phyloP scores from a whole-genome alignment of 2,797 vertebrate species.

The Furcifer pardalis region DNA sequence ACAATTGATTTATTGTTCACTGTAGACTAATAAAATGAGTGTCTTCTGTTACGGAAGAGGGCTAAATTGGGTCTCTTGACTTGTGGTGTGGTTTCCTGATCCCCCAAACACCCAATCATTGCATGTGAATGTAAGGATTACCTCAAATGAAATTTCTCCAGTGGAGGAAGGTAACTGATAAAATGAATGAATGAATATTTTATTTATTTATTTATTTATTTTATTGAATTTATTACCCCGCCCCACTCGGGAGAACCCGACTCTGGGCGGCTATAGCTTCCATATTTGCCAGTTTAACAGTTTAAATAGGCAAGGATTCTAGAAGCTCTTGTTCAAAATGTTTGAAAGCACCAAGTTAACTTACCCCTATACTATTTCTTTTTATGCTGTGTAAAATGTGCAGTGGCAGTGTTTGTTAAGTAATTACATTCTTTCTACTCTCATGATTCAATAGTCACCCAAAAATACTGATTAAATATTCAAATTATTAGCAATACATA shows the following conservation, averaged over 20 bases:
- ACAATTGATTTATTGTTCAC: too few relatives aligned
- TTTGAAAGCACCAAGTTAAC: not conserved
- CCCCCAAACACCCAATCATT: too few relatives aligned
- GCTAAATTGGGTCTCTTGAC: too few relatives aligned
- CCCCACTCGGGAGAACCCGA: too few relatives aligned
- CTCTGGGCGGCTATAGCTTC: not conserved
- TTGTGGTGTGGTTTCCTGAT: too few relatives aligned
- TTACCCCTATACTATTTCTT: not conserved
- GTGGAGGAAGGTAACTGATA: too few relatives aligned
- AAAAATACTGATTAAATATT: conserved; percentile 13
- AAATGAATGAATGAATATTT: not conserved
- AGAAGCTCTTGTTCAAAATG: not conserved
- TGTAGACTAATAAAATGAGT: too few relatives aligned
- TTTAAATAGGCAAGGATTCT: not conserved
- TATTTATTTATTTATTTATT: too few relatives aligned
- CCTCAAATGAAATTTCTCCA: too few relatives aligned
- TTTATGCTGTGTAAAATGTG: not conserved
- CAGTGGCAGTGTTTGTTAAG: not conserved
- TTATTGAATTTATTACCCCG: too few relatives aligned
- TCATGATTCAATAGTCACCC: not conserved
- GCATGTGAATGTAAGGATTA: too few relatives aligned
- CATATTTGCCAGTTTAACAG: not conserved
- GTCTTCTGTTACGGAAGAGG: too few relatives aligned
- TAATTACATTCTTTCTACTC: not conserved
- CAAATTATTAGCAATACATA: conserved; percentile 15